Evolutionary conservation across 2,888 invertebrate species (phyloP).

Genomic region (Dione vanillae): DNA sequence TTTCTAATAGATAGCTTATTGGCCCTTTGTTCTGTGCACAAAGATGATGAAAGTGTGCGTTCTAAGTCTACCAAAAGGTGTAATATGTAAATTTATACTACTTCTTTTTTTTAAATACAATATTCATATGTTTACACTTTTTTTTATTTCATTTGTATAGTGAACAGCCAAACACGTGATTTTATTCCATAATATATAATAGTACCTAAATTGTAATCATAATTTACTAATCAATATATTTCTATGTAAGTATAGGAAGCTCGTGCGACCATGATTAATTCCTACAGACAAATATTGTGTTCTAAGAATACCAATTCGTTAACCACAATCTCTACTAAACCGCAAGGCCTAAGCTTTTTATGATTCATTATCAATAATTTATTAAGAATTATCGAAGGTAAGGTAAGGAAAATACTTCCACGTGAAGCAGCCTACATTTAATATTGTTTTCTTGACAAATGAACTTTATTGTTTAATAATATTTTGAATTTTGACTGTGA

Average conservation of each 20-base stretch:
- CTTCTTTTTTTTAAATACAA: not conserved
- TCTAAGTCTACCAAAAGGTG: constrained; percentile 57
- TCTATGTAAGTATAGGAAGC: constrained; percentile 21
- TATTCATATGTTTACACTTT: not conserved
- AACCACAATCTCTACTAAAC: constrained; percentile 26
- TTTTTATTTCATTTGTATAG: not conserved
- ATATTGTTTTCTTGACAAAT: not conserved
- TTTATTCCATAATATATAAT: too few relatives aligned
- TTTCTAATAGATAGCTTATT: constrained; percentile 65
- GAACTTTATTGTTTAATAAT: not conserved
- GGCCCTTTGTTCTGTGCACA: constrained; percentile 67
- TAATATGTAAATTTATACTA: constrained; percentile 36
- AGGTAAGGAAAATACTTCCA: not conserved
- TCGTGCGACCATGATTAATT: constrained; percentile 19
- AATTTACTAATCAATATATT: not conserved
- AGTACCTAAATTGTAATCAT: too few relatives aligned
- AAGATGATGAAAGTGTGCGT: constrained; percentile 59
- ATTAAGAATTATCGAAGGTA: constrained; percentile 4
- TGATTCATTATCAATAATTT: constrained; percentile 18
- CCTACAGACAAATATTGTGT: constrained; percentile 3
- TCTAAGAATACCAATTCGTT: constrained; percentile 29
- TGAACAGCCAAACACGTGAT: too few relatives aligned
- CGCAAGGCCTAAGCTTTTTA: constrained; percentile 12
- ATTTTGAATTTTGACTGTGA: too few relatives aligned
- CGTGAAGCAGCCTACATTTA: not conserved